Conservation (phyloP, 1,140 invertebrate genomes). For the Apis mellifera region DNA sequence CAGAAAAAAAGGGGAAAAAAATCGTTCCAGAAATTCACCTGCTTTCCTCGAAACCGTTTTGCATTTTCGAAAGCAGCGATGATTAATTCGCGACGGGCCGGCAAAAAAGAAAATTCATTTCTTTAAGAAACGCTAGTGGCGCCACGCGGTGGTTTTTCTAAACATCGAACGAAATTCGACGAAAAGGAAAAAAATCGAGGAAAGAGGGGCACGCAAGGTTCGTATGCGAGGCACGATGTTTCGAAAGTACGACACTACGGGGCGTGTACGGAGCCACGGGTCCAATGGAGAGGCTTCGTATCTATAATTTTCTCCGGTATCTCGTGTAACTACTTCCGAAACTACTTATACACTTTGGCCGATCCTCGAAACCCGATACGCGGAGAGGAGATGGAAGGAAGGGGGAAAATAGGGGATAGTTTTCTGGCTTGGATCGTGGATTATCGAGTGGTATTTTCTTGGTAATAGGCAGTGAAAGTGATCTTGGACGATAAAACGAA, state of each 20-base stretch:
- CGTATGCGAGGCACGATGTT: conserved; percentile 15
- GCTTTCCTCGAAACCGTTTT: conserved; percentile 43
- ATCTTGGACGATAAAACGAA: conserved; percentile 10
- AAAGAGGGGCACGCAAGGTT: background rate
- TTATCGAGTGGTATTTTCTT: background rate
- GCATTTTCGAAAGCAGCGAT: conserved; percentile 48
- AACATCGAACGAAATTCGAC: background rate
- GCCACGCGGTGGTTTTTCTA: background rate
- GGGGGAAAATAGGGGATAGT: background rate
- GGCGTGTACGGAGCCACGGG: background rate
- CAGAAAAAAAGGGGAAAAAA: background rate
- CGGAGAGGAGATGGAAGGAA: background rate
- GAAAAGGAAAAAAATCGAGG: background rate
- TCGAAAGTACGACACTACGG: background rate
- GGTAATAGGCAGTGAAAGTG: background rate
- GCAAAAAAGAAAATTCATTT: background rate
- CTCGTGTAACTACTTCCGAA: conserved; percentile 54
- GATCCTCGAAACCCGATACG: conserved; percentile 46
- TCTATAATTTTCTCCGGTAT: conserved; percentile 53
- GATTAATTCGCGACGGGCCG: conserved; percentile 43
- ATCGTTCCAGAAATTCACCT: background rate
- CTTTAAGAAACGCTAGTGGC: background rate
- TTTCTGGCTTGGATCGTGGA: background rate
- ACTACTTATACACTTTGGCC: conserved; percentile 52
- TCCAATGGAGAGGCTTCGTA: background rate